Conservation (phyloP, 2,113 vertebrate species). For the Isurus oxyrinchus region DNA sequence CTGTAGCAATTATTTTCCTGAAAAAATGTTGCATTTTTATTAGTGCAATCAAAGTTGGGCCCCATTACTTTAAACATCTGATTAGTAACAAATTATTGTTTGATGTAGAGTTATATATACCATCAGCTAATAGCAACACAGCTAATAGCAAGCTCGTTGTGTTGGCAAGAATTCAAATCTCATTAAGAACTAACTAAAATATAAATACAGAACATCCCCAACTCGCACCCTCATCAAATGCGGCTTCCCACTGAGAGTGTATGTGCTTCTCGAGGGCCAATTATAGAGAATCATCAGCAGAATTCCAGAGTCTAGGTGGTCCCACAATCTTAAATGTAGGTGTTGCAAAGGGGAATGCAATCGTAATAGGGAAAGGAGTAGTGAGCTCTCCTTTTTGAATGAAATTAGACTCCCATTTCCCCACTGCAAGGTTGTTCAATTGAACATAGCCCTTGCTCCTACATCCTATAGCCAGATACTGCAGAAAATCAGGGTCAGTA, state of each 20-base stretch:
- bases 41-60: not conserved
- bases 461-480: not conserved
- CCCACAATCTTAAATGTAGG: not conserved
- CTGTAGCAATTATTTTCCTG: not conserved
- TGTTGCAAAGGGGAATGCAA: not conserved
- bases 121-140: not conserved
- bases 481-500: not conserved
- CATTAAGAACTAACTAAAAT: not conserved
- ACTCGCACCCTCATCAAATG: not conserved
- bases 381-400: not conserved
- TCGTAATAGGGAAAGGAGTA: not conserved
- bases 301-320: not conserved
- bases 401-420: not conserved
- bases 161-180: slow-evolving; percentile 22
- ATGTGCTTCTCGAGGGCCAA: not conserved
- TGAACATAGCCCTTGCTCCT: not conserved
- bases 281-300: not conserved
- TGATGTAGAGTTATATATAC: not conserved
- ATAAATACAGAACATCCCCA: not conserved
- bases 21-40: not conserved
- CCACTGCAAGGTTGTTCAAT: not conserved
- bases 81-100: not conserved
- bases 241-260: not conserved
- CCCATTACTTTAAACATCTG: not conserved
- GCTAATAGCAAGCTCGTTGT: not conserved